phyloP scores from a whole-genome alignment of 2,797 vertebrate genomes.

The Notoglanidium macrostoma region DNA sequence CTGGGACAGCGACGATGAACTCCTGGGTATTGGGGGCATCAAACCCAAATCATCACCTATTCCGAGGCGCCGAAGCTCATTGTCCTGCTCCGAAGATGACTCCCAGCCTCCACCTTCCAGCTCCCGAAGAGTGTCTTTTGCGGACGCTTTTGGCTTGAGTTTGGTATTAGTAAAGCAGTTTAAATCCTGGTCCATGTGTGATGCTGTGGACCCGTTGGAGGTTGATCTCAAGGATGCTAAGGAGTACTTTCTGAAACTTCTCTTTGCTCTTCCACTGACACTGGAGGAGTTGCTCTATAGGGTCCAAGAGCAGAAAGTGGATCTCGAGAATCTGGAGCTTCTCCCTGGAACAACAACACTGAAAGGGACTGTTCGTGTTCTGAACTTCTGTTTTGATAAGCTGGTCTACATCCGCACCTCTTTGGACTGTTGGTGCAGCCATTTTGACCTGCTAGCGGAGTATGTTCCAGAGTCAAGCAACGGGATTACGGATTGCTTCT shows the following conservation, averaged over 20 bases:
- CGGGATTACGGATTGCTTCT: slow-evolving; percentile 85
- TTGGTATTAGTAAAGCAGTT: slow-evolving; percentile 95
- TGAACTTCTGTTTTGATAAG: slow-evolving; percentile 90
- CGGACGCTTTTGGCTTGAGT: slow-evolving; percentile 88
- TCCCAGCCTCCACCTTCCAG: slow-evolving; percentile 63
- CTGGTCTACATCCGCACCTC: slow-evolving; percentile 85
- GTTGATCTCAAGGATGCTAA: slow-evolving; percentile 70
- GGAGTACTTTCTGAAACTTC: slow-evolving; percentile 78
- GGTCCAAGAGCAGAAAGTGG: slow-evolving; percentile 81
- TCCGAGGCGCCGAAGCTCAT: slow-evolving; percentile 80
- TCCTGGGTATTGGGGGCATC: slow-evolving; percentile 76
- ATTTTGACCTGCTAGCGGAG: slow-evolving; percentile 90
- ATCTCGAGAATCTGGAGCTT: slow-evolving; percentile 81
- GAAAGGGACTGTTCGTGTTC: slow-evolving; percentile 86
- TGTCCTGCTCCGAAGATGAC: slow-evolving; percentile 75
- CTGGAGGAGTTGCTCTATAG: slow-evolving; percentile 76
- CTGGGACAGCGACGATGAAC: slow-evolving; percentile 80
- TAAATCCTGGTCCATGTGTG: slow-evolving; percentile 79
- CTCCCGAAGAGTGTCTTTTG: slow-evolving; percentile 91
- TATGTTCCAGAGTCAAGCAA: slow-evolving; percentile 85
- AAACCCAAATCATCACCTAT: slow-evolving; percentile 85
- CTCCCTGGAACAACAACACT: slow-evolving; percentile 82
- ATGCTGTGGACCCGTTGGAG: slow-evolving; percentile 62
- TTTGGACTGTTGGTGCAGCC: slow-evolving; percentile 86
- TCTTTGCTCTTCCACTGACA: slow-evolving; percentile 77